Percentiles rank a stretch among this genome's conserved stretches.
These are phyloP conservation scores for Melitaea athalia DNA, from an alignment of 2,888 invertebrate species.

Conservation along the genomic window DNA sequence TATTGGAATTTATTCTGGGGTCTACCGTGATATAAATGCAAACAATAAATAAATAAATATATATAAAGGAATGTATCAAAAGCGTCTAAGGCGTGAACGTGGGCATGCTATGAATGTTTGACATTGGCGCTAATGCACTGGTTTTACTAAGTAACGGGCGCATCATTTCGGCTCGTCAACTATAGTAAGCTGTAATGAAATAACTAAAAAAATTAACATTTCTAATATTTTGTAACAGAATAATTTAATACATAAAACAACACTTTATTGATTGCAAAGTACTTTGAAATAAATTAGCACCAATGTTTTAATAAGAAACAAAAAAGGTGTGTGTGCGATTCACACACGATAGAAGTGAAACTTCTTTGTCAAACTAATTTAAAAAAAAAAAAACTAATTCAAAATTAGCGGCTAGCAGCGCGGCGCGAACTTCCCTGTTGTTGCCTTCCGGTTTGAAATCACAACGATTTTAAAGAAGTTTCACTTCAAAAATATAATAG, in stretches of 20 bases:
- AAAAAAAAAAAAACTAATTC: too few relatives aligned
- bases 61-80: constrained; percentile 15
- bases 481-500: constrained; percentile 51
- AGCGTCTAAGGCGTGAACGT: constrained; percentile 32
- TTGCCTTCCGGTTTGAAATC: too few relatives aligned
- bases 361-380: too few relatives aligned
- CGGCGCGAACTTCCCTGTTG: too few relatives aligned
- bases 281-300: constrained; percentile 31
- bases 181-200: background rate
- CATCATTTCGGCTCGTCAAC: background rate
- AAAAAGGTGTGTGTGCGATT: too few relatives aligned
- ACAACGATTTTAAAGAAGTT: too few relatives aligned
- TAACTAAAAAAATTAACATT: background rate
- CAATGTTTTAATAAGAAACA: constrained; percentile 43
- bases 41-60: constrained; percentile 9
- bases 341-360: too few relatives aligned
- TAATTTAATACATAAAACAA: background rate
- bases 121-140: constrained; percentile 51
- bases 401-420: too few relatives aligned
- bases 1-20: constrained; percentile 1
- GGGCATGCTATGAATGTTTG: constrained; percentile 51
- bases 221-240: background rate
- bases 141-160: background rate
- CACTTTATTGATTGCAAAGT: background rate
- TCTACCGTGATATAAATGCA: constrained; percentile 20